phyloP scores from a whole-genome alignment of 2,797 vertebrate genomes.

The Vultur gryphus region DNA sequence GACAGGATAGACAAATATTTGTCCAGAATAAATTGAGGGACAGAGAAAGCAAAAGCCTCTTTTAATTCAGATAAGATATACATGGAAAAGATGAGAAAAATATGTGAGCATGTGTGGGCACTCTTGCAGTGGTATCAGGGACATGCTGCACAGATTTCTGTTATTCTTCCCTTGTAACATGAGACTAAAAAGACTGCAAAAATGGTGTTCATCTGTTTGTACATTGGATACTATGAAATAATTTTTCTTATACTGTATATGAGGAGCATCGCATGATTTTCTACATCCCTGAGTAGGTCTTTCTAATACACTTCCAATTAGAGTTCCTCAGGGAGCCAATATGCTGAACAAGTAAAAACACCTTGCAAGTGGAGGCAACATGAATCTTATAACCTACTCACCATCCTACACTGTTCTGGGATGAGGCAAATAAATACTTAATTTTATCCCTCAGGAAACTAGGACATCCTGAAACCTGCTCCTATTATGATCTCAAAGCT shows the following conservation, averaged over 20 bases:
- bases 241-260: background rate
- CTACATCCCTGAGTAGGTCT: background rate
- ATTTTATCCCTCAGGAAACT: background rate
- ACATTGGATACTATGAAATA: background rate
- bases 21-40: background rate
- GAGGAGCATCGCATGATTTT: background rate
- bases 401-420: background rate
- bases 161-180: background rate
- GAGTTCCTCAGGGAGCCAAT: background rate
- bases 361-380: background rate
- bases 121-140: background rate
- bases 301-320: background rate
- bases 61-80: background rate
- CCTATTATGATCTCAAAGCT: background rate
- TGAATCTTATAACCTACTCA: background rate
- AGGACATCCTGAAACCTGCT: background rate
- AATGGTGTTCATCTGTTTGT: background rate
- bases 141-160: background rate
- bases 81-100: background rate
- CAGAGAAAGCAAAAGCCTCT: background rate
- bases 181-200: background rate
- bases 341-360: background rate
- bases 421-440: background rate
- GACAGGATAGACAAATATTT: background rate
- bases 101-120: background rate